Conservation (phyloP, 1,140 invertebrate species). For the Maconellicoccus hirsutus region DNA sequence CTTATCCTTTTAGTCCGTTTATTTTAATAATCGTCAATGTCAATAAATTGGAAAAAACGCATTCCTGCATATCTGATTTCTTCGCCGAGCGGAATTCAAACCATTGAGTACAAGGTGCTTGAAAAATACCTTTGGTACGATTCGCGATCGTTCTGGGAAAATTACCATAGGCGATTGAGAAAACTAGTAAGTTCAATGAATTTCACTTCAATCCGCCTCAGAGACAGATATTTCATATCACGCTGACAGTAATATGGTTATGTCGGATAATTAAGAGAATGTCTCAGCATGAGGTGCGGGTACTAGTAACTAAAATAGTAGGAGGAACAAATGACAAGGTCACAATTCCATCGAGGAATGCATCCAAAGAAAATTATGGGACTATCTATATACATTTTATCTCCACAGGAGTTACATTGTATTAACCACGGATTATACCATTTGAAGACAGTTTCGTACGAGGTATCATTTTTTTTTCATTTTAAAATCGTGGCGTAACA, state of each 20-base stretch:
- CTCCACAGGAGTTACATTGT: slow-evolving; percentile 17
- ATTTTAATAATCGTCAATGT: slow-evolving; percentile 20
- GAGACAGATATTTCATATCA: slow-evolving; percentile 20
- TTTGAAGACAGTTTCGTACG: not conserved
- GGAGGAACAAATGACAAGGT: slow-evolving; percentile 21
- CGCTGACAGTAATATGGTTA: slow-evolving; percentile 15
- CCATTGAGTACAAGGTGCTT: no score
- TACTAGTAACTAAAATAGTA: slow-evolving; percentile 17
- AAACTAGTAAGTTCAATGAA: not conserved
- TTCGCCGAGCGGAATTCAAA: not conserved
- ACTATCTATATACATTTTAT: slow-evolving; percentile 8
- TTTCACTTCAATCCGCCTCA: not conserved
- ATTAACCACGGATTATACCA: slow-evolving; percentile 14
- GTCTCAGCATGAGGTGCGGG: not conserved
- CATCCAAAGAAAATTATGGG: slow-evolving; percentile 15
- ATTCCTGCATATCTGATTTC: slow-evolving; percentile 13
- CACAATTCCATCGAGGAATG: slow-evolving; percentile 7
- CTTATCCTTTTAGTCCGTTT: slow-evolving; percentile 16
- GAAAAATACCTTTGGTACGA: no score
- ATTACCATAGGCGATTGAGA: not conserved
- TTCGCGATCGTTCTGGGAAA: no score
- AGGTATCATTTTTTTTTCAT: no score
- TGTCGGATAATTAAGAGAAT: slow-evolving; percentile 12
- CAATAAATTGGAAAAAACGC: slow-evolving; percentile 10
- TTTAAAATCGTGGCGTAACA: no score